Conservation (phyloP, 2,113 vertebrate species). For the Neoarius graeffei region DNA sequence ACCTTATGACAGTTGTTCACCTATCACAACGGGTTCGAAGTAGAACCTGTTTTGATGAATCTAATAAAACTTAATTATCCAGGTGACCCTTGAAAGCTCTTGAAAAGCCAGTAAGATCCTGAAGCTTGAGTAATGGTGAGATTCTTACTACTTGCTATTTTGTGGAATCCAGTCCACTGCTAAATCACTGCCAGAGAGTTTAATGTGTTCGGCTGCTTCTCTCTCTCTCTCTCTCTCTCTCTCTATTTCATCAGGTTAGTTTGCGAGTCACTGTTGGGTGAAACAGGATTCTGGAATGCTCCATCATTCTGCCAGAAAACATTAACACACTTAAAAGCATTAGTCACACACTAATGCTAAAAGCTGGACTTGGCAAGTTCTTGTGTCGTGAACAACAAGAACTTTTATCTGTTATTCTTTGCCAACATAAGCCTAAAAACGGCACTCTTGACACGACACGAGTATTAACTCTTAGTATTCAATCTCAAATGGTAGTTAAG, state of each 20-base stretch:
- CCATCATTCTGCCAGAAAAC: conserved; percentile 26
- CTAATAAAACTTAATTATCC: not conserved
- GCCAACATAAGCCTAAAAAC: not conserved
- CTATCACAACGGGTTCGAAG: not conserved
- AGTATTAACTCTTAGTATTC: not conserved
- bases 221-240: not conserved
- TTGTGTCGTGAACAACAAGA: not conserved
- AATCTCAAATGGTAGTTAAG: not conserved
- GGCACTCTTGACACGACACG: not conserved
- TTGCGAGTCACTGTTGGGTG: conserved; percentile 24
- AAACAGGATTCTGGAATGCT: conserved; percentile 17
- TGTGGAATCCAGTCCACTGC: not conserved
- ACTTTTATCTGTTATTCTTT: not conserved
- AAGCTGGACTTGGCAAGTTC: not conserved
- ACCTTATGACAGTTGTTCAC: not conserved
- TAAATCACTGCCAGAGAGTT: conserved; percentile 21
- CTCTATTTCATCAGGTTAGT: conserved; percentile 2
- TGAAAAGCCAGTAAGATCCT: not conserved
- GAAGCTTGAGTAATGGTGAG: not conserved
- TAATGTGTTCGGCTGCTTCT: not conserved
- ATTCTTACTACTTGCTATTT: not conserved
- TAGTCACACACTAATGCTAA: conserved; percentile 26
- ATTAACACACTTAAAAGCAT: conserved; percentile 28
- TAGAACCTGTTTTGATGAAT: not conserved
- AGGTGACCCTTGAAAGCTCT: not conserved